A percentile compares a stretch with the other conserved stretches of the same genome.
Conservation (phyloP, 2,113 vertebrate genomes). For the Psittacara wagleri region DNA sequence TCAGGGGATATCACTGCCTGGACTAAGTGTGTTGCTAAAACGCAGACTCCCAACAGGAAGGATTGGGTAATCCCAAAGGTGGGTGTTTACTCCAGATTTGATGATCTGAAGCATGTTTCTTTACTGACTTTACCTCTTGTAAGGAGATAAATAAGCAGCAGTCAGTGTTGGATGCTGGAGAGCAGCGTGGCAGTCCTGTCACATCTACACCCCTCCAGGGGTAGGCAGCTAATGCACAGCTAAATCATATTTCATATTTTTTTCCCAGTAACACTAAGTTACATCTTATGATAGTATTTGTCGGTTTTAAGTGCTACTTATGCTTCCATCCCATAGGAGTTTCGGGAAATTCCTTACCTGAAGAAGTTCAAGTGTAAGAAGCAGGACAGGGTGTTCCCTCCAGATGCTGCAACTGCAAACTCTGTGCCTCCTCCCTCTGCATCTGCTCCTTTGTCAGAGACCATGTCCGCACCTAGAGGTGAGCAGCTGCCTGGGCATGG, state of each 20-base stretch:
- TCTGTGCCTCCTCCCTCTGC: neutral
- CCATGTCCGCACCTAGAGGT: slow-evolving; percentile 73
- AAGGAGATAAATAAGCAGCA: neutral
- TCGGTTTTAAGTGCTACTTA: neutral
- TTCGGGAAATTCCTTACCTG: slow-evolving; percentile 88
- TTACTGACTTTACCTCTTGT: neutral
- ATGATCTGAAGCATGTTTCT: neutral
- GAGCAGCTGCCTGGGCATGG: neutral
- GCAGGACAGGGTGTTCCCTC: slow-evolving; percentile 86
- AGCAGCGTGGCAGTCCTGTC: neutral
- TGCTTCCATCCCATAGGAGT: slow-evolving; percentile 79
- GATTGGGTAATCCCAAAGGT: slow-evolving; percentile 94
- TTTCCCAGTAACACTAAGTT: neutral
- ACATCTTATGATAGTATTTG: neutral
- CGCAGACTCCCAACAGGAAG: slow-evolving; percentile 81
- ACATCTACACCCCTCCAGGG: neutral
- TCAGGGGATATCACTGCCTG: slow-evolving; percentile 92
- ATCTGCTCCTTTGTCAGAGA: slow-evolving; percentile 49
- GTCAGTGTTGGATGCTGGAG: neutral
- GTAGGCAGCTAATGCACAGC: neutral
- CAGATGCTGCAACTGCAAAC: slow-evolving; percentile 50
- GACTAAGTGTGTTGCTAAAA: slow-evolving; percentile 96
- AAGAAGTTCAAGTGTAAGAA: slow-evolving; percentile 95
- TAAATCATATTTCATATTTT: neutral
- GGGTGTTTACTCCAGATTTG: neutral